Conservation (phyloP, 2,888 invertebrate genomes). For the Drosophila affinis region DNA sequence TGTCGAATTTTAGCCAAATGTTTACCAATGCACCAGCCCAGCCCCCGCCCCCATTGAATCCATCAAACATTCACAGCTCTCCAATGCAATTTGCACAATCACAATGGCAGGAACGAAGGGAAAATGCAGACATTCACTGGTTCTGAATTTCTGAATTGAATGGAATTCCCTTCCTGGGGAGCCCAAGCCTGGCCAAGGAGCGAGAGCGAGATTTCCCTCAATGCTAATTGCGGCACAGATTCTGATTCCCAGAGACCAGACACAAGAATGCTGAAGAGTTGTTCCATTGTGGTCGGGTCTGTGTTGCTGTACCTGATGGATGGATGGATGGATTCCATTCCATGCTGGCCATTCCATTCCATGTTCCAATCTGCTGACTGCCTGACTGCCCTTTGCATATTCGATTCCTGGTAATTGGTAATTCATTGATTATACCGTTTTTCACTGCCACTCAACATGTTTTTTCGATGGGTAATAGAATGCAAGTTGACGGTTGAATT, state of each 20-base stretch:
- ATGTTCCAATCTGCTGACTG: neutral
- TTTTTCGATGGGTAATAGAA: neutral
- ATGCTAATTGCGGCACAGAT: slow-evolving; percentile 12
- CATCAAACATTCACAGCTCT: neutral
- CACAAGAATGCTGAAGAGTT: neutral
- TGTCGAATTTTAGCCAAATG: no score
- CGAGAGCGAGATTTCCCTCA: neutral
- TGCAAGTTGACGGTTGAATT: slow-evolving; percentile 12
- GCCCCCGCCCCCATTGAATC: neutral
- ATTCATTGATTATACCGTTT: no score
- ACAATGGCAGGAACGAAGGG: neutral
- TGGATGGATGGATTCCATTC: neutral
- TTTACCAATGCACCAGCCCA: no score
- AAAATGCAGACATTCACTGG: no score
- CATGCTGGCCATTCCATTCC: no score
- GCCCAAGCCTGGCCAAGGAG: no score
- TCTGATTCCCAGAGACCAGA: neutral
- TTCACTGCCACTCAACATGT: neutral
- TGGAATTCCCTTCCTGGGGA: neutral
- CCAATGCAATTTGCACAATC: neutral
- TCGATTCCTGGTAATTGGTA: slow-evolving; percentile 1
- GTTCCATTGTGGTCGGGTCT: slow-evolving; percentile 17
- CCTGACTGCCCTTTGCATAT: slow-evolving; percentile 21
- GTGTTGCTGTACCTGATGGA: slow-evolving; percentile 6
- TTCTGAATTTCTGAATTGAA: neutral